Percentiles rank a stretch among this genome's conserved stretches.
Conservation (phyloP, 2,888 invertebrate genomes). For the Epistrophe eligans region DNA sequence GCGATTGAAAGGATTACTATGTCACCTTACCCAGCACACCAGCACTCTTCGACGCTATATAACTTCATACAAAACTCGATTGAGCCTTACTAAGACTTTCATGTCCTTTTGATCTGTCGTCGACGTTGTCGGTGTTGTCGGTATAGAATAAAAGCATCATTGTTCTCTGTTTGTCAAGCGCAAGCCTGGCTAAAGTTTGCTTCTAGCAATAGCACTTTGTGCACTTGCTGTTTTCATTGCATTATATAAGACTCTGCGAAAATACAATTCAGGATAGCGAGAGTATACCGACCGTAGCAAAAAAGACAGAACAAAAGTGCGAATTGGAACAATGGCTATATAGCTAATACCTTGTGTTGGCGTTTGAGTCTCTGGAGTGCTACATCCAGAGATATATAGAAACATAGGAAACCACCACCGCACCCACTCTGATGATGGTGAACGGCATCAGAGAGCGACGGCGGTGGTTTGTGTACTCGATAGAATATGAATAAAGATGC, state of each 20-base stretch:
- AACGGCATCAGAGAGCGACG: not conserved
- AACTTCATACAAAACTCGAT: constrained; percentile 41
- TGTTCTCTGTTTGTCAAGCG: constrained; percentile 68
- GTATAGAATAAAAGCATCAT: constrained; percentile 32
- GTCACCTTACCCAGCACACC: constrained; percentile 38
- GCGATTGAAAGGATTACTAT: constrained; percentile 55
- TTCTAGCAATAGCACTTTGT: constrained; percentile 41
- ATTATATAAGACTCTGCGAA: constrained; percentile 55
- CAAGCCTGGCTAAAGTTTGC: constrained; percentile 37
- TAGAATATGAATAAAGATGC: constrained; percentile 59
- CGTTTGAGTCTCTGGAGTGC: constrained; percentile 28
- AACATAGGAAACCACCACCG: constrained; percentile 2
- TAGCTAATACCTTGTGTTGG: constrained; percentile 50
- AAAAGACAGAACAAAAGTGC: constrained; percentile 45
- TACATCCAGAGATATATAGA: not conserved
- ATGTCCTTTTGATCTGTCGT: constrained; percentile 23
- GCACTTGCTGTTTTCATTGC: constrained; percentile 56
- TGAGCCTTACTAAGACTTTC: constrained; percentile 41
- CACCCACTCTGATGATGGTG: not conserved
- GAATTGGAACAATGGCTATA: constrained; percentile 57
- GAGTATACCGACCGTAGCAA: not conserved
- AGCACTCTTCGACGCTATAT: constrained; percentile 38
- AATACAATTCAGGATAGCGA: constrained; percentile 33
- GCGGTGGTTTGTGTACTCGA: constrained; percentile 42
- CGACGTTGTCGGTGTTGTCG: not conserved